Evolutionary conservation across 2,888 invertebrate species (phyloP).

Genomic region (Cartodere bifasciata): DNA sequence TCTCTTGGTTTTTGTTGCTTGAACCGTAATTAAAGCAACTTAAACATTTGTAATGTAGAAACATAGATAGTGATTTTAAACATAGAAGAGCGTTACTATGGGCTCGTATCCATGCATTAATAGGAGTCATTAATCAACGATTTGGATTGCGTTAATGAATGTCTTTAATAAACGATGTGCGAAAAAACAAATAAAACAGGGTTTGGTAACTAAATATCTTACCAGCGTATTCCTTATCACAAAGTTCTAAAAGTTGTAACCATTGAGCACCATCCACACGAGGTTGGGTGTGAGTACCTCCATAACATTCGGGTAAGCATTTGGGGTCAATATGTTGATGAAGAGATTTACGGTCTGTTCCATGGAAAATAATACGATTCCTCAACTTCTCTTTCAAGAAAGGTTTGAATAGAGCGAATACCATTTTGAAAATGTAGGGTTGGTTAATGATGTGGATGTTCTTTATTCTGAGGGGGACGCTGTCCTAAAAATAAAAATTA

Average conservation of each 20-base stretch:
- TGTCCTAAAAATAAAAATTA: constrained; percentile 48
- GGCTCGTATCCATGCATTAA: too few relatives aligned
- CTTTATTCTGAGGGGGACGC: constrained; percentile 73
- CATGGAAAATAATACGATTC: constrained; percentile 68
- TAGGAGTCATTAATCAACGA: too few relatives aligned
- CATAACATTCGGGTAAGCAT: constrained; percentile 57
- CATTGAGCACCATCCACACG: constrained; percentile 59
- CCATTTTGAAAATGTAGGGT: constrained; percentile 79
- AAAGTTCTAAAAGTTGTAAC: constrained; percentile 56
- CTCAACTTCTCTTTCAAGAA: constrained; percentile 78
- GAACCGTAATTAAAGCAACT: too few relatives aligned
- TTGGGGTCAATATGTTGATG: constrained; percentile 61
- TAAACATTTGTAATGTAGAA: too few relatives aligned
- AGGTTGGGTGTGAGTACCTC: constrained; percentile 57
- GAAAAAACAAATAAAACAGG: too few relatives aligned
- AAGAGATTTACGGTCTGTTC: constrained; percentile 58
- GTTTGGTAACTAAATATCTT: constrained; percentile 19
- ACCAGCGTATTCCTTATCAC: constrained; percentile 65
- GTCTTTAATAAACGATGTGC: too few relatives aligned
- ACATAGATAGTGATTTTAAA: too few relatives aligned
- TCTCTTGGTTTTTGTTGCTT: too few relatives aligned
- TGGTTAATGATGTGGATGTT: constrained; percentile 83
- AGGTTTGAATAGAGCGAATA: constrained; percentile 80
- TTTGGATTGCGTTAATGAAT: too few relatives aligned
- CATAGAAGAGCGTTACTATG: too few relatives aligned